Percentiles rank a stretch among this genome's conserved stretches.
Conservation (phyloP, 2,888 invertebrate genomes). For the Latrodectus elegans region DNA sequence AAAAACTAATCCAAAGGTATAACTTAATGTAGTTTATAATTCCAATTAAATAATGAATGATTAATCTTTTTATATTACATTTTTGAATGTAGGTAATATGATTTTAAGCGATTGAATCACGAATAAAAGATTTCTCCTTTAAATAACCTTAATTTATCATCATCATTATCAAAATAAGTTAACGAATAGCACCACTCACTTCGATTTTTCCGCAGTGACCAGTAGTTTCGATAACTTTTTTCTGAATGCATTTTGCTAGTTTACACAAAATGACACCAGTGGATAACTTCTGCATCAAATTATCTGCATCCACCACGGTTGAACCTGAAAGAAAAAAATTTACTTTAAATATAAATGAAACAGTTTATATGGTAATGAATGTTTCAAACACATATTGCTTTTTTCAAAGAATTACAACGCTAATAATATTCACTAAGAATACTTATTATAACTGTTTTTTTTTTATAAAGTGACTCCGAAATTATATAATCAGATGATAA, state of each 20-base stretch:
- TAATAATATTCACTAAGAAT: too few relatives aligned
- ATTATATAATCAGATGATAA: too few relatives aligned
- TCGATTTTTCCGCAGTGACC: slow-evolving; percentile 19
- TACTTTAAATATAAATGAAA: not conserved
- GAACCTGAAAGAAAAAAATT: slow-evolving; percentile 72
- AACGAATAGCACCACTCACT: slow-evolving; percentile 73
- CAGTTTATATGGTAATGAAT: not conserved
- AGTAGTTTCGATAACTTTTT: slow-evolving; percentile 75
- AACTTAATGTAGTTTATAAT: too few relatives aligned
- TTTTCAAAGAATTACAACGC: too few relatives aligned
- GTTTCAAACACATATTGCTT: too few relatives aligned
- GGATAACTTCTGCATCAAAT: slow-evolving; percentile 86
- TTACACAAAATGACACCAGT: slow-evolving; percentile 88
- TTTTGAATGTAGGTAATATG: too few relatives aligned
- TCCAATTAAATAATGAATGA: too few relatives aligned
- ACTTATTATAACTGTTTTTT: too few relatives aligned
- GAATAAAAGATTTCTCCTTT: not conserved
- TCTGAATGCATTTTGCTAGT: slow-evolving; percentile 85
- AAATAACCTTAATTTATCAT: not conserved
- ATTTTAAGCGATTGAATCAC: too few relatives aligned
- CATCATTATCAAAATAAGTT: not conserved
- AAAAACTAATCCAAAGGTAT: too few relatives aligned
- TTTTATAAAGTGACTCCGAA: too few relatives aligned
- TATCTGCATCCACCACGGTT: slow-evolving; percentile 84
- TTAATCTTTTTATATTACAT: too few relatives aligned